Evolutionary conservation across 2,888 invertebrate species (phyloP), one percentile per base, ranked within the genome.

Genomic region (Philereme vetulata): DNA sequence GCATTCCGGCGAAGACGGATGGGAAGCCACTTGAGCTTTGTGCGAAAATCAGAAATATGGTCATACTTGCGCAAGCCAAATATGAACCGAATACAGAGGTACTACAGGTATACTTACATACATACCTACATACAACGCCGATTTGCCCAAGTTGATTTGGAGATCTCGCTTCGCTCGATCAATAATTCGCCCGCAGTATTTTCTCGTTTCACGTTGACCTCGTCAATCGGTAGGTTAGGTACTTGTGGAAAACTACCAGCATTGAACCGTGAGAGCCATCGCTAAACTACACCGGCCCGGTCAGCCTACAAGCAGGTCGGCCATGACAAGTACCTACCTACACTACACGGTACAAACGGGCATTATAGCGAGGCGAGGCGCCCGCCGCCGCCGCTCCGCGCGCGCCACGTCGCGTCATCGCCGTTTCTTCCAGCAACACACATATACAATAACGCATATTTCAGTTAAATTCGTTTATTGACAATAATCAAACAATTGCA

Each of bases 401-500:
- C 7, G 21, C 21, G 21, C 45, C 45, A 6, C 32, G 45, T 32
- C 6, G 21, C 44, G 5, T 5, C 44, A 4, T 6, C 11, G 3
- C 44, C 45, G 8, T 7, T 3, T 21, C 7, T 32, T 7, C 45
- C 21, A 32, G 9, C 7, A 7, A 6, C 7, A 57, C 44, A 53
- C 51, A 61, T n/a, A n/a, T n/a, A n/a, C n/a, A n/a, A n/a, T 59
- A 59, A 58, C 59, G 48, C 57, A 51, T 57, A 50, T 42, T 44
- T 48, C 47, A 58, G 32, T 61, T 60, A 57, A 65, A 68, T 66
- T 62, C 56, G 35, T 65, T 82, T 86, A 84, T 85, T 85, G 76
- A 80, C 80, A 84, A 81, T 81, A 82, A 84, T 82, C 80, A 83
- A 87, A 88, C 83, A 86, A 87, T 82, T 87, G 84, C 86, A 85